These are phyloP conservation scores for Pheosia gnoma DNA, from an alignment of 2,888 invertebrate genomes.

Conservation along the genomic window DNA sequence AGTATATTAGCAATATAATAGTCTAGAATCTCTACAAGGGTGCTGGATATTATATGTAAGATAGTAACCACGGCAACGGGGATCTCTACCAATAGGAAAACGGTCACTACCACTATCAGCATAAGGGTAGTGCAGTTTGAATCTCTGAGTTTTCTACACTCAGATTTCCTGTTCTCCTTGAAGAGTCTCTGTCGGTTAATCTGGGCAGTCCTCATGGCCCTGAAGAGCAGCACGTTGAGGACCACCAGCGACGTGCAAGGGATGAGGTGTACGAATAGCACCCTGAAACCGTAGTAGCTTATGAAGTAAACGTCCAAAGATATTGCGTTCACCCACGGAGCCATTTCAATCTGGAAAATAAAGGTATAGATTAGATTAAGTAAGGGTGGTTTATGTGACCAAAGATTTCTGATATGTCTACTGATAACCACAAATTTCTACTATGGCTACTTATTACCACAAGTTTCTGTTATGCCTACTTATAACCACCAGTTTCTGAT, in stretches of 20 bases:
- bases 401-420: no score
- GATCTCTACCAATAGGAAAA: constrained; percentile 92
- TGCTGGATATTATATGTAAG: constrained; percentile 91
- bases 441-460: no score
- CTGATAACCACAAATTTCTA: no score
- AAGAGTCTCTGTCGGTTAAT: constrained; percentile 90
- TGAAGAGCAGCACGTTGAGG: constrained; percentile 93
- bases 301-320: constrained; percentile 91
- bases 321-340: constrained; percentile 89
- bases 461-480: no score
- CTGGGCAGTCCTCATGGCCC: constrained; percentile 93
- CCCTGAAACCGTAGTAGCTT: constrained; percentile 92
- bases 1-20: constrained; percentile 91
- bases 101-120: constrained; percentile 94
- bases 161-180: constrained; percentile 89
- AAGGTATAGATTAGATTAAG: no score
- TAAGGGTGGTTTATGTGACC: no score
- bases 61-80: constrained; percentile 93
- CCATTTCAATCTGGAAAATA: constrained; percentile 77
- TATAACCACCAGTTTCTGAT: no score
- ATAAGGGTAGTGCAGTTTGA: constrained; percentile 94
- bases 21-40: constrained; percentile 88
- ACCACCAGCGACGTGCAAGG: constrained; percentile 95
- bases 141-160: constrained; percentile 90
- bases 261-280: constrained; percentile 95